Evolutionary conservation across 1,140 invertebrate genomes (phyloP).

Genomic region (Drosophila albomicans): DNA sequence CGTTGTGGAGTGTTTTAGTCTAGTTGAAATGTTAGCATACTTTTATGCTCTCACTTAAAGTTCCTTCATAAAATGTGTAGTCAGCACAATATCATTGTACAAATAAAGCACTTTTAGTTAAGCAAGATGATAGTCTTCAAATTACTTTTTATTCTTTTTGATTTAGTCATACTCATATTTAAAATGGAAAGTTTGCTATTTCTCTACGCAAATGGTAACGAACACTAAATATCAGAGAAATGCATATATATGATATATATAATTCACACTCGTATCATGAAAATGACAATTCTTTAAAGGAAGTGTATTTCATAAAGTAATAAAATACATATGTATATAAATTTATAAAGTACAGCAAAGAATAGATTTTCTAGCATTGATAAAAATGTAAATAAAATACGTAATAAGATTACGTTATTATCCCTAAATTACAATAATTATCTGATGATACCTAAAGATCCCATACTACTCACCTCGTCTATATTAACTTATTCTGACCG

Average conservation of each 20-base stretch:
- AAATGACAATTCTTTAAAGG: too few species aligned
- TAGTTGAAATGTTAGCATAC: constrained; percentile 68
- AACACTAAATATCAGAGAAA: background rate
- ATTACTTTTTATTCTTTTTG: background rate
- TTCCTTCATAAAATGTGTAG: background rate
- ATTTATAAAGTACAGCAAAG: too few species aligned
- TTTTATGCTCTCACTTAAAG: constrained; percentile 31
- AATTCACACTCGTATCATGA: too few species aligned
- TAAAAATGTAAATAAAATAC: too few species aligned
- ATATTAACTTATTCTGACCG: background rate
- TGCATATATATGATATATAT: background rate
- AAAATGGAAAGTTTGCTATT: background rate
- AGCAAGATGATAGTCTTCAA: background rate
- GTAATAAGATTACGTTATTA: too few species aligned
- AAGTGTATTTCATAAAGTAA: too few species aligned
- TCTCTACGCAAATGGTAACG: background rate
- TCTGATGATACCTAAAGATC: background rate
- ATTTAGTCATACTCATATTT: background rate
- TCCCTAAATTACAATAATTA: too few species aligned
- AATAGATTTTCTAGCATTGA: too few species aligned
- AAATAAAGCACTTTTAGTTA: constrained; percentile 14
- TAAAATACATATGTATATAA: too few species aligned
- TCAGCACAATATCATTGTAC: constrained; percentile 4
- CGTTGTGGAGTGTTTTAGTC: background rate
- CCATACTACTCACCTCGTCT: background rate